A percentile compares a stretch with the other conserved stretches of the same genome.
Evolutionary conservation across 1,140 invertebrate species (phyloP).

Genomic region (Zaprionus gabonicus): DNA sequence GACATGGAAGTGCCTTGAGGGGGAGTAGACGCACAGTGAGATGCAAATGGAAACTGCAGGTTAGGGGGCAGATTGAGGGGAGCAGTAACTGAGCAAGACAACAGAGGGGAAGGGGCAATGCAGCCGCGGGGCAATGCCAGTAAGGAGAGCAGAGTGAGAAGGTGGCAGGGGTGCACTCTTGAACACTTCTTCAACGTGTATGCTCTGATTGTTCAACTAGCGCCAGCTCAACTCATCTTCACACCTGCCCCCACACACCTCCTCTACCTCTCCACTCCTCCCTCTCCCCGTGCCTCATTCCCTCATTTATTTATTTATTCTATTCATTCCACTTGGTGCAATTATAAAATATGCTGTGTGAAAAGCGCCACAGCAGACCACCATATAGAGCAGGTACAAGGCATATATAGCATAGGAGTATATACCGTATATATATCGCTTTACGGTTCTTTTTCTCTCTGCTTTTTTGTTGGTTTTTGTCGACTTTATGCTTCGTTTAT

Average conservation of each 20-base stretch:
- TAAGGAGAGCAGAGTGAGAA: background rate
- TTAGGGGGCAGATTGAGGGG: too few species aligned
- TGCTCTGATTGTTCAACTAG: slow-evolving; percentile 70
- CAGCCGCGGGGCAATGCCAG: background rate
- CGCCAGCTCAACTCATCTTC: slow-evolving; percentile 19
- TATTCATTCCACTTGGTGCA: slow-evolving; percentile 55
- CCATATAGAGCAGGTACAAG: background rate
- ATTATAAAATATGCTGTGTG: slow-evolving; percentile 60
- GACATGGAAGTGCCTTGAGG: too few species aligned
- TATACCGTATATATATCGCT: slow-evolving; percentile 13
- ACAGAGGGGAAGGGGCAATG: background rate
- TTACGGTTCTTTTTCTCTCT: slow-evolving; percentile 31
- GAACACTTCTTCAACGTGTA: slow-evolving; percentile 31
- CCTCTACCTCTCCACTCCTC: background rate
- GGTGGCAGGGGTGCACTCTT: background rate
- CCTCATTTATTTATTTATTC: slow-evolving; percentile 56
- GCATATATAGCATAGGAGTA: background rate
- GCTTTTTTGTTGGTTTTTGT: slow-evolving; percentile 8
- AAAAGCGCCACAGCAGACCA: slow-evolving; percentile 41
- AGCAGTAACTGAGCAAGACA: too few species aligned
- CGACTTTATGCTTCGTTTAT: slow-evolving; percentile 69
- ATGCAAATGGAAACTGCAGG: too few species aligned
- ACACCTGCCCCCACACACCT: background rate
- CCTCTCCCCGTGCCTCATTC: background rate
- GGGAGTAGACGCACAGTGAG: too few species aligned